These are phyloP conservation scores for Poicephalus gulielmi DNA, from an alignment of 2,113 vertebrate genomes.

Conservation along the genomic window DNA sequence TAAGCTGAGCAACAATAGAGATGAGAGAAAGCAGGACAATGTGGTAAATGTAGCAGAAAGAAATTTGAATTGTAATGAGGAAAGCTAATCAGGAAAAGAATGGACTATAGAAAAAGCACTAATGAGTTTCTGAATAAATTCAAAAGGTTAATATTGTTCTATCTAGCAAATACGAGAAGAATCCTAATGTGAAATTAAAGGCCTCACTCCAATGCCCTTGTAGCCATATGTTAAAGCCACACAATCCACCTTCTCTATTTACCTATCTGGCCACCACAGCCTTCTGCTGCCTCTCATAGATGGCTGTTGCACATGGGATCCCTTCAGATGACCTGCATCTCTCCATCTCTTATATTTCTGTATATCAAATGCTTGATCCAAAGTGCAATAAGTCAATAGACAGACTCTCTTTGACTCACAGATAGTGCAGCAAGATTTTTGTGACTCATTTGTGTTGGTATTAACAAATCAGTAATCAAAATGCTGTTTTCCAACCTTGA, in stretches of 20 bases:
- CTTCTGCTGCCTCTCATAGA: neutral
- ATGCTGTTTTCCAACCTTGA: neutral
- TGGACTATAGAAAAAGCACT: constrained; percentile 65
- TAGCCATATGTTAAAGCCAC: neutral
- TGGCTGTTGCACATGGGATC: neutral
- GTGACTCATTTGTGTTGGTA: accelerated
- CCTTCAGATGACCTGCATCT: neutral
- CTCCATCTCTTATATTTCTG: neutral
- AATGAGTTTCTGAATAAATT: constrained; percentile 75
- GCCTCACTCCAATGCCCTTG: neutral
- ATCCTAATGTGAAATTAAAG: constrained; percentile 63
- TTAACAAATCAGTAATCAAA: neutral
- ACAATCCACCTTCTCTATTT: neutral
- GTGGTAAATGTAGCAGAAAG: constrained; percentile 72
- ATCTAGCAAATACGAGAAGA: constrained; percentile 61
- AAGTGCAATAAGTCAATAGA: neutral
- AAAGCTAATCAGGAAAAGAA: constrained; percentile 72
- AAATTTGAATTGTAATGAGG: constrained; percentile 70
- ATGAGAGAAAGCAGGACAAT: constrained; percentile 69
- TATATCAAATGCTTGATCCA: neutral
- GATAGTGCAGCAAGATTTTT: neutral
- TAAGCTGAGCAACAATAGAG: constrained; percentile 56
- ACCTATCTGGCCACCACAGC: neutral
- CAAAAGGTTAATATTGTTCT: constrained; percentile 73
- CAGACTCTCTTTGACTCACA: neutral